Evolutionary conservation across 1,140 invertebrate species (phyloP).

Genomic region (Pogonomyrmex californicus): DNA sequence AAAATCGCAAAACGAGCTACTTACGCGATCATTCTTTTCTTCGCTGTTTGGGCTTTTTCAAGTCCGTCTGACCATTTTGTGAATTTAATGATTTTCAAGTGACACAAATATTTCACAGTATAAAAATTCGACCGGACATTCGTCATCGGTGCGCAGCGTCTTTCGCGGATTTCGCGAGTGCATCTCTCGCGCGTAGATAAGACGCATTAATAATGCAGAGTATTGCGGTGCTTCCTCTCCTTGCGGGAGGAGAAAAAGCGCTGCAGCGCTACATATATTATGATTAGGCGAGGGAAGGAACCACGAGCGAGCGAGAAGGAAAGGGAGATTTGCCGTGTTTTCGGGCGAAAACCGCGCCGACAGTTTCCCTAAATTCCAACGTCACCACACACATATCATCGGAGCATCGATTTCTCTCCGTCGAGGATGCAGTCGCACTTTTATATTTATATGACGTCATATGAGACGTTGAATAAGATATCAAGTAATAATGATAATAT

Average conservation of each 20-base stretch:
- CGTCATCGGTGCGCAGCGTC: neutral
- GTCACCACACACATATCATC: neutral
- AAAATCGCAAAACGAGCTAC: too few relatives aligned
- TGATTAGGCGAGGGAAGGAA: constrained; percentile 43
- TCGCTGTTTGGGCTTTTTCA: neutral
- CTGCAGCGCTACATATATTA: constrained; percentile 50
- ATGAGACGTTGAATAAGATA: neutral
- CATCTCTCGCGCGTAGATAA: constrained; percentile 13
- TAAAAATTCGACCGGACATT: constrained; percentile 6
- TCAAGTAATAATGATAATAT: neutral
- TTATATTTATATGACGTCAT: neutral
- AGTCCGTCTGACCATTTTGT: neutral
- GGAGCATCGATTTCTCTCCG: constrained; percentile 10
- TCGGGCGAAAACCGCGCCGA: neutral
- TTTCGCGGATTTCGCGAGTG: constrained; percentile 22
- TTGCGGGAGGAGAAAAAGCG: constrained; percentile 36
- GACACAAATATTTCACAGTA: neutral
- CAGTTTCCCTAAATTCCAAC: neutral
- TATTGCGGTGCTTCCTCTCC: constrained; percentile 16
- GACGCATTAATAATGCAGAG: constrained; percentile 49
- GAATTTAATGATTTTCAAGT: neutral
- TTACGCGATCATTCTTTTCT: neutral
- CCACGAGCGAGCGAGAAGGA: neutral
- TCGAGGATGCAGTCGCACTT: neutral
- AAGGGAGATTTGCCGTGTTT: constrained; percentile 22